Evolutionary conservation across 2,888 invertebrate genomes (phyloP).

Genomic region (Orchesella flavescens): DNA sequence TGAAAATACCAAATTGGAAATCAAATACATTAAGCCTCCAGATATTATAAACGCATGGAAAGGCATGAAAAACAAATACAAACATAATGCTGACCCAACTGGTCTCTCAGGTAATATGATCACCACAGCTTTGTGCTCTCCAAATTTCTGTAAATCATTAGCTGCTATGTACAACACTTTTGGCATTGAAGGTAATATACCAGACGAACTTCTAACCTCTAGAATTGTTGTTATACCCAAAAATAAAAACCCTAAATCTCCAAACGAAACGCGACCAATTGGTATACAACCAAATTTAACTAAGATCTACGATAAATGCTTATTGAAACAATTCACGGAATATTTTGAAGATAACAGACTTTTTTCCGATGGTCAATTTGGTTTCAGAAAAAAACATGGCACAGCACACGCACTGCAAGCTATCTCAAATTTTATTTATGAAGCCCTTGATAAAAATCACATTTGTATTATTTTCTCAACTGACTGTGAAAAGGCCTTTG

Average conservation of each 20-base stretch:
- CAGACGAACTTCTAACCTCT: constrained; percentile 9
- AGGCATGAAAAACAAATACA: not conserved
- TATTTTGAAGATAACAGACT: constrained; percentile 29
- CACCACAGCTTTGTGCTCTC: not conserved
- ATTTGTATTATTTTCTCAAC: constrained; percentile 41
- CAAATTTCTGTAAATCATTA: not conserved
- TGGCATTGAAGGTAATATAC: not conserved
- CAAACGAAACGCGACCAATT: constrained; percentile 44
- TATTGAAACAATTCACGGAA: constrained; percentile 4
- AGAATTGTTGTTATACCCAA: constrained; percentile 35
- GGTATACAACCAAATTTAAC: constrained; percentile 29
- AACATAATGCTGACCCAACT: not conserved
- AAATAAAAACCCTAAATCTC: not conserved
- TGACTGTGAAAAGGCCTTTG: constrained; percentile 58
- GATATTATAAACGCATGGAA: not conserved
- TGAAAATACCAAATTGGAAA: not conserved
- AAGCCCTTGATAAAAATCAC: constrained; percentile 27
- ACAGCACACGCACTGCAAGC: constrained; percentile 31
- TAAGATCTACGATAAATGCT: constrained; percentile 54
- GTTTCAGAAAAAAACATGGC: constrained; percentile 29
- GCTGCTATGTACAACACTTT: not conserved
- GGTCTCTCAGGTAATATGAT: constrained; percentile 12
- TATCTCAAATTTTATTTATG: constrained; percentile 35
- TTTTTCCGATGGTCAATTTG: constrained; percentile 35
- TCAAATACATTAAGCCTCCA: not conserved